A percentile compares a stretch with the other conserved stretches of the same genome.
phyloP scores from a whole-genome alignment of 2,888 invertebrate genomes.

The Empis livida region DNA sequence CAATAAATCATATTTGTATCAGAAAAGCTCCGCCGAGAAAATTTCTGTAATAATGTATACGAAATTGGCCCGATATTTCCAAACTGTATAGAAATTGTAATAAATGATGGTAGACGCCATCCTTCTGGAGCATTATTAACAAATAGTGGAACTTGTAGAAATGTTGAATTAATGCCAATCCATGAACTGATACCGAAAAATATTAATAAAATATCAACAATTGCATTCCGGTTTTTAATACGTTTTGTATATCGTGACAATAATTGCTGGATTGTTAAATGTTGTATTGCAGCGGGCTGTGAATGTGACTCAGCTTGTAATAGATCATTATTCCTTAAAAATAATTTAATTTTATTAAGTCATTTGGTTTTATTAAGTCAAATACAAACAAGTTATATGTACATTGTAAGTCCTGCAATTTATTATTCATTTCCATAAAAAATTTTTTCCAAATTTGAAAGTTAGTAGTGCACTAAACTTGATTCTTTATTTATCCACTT shows the following conservation, averaged over 20 bases:
- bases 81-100: conserved; percentile 59
- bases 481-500: too few species aligned
- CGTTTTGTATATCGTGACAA: conserved; percentile 6
- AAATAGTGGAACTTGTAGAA: conserved; percentile 66
- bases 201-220: conserved; percentile 50
- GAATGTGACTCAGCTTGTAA: too few species aligned
- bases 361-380: too few species aligned
- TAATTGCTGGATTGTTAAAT: neutral
- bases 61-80: conserved; percentile 61
- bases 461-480: too few species aligned
- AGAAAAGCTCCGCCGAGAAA: conserved; percentile 23
- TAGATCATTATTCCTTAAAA: too few species aligned
- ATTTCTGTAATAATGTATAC: conserved; percentile 40
- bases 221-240: conserved; percentile 15
- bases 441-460: too few species aligned
- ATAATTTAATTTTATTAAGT: too few species aligned
- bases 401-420: too few species aligned
- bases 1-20: conserved; percentile 39
- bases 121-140: conserved; percentile 61
- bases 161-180: conserved; percentile 72
- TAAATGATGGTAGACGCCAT: conserved; percentile 65
- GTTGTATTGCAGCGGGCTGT: neutral
- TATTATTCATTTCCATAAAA: too few species aligned
- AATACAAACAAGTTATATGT: too few species aligned
- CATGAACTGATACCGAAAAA: conserved; percentile 64